Conservation (phyloP, 2,797 vertebrate genomes). For the Karalla daura region DNA sequence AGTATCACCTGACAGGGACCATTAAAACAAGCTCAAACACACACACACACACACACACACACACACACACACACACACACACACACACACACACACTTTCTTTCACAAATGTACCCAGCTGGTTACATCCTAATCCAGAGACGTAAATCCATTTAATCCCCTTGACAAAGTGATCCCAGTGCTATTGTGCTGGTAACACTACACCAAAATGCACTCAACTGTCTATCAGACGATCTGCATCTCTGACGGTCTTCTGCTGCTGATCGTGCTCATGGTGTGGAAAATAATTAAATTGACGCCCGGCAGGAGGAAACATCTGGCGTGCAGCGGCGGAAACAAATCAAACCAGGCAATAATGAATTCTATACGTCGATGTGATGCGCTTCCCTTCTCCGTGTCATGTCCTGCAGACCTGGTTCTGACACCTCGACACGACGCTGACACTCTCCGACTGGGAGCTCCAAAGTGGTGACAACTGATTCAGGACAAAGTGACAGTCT, state of each 20-base stretch:
- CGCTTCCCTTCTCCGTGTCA: conserved; percentile 5
- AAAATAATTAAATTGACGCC: conserved; percentile 53
- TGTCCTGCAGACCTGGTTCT: conserved; percentile 16
- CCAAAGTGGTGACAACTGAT: conserved; percentile 42
- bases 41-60: conserved; percentile 9
- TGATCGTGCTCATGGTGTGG: conserved; percentile 47
- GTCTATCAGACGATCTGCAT: conserved; percentile 68
- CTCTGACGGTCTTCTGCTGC: conserved; percentile 51
- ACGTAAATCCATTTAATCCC: conserved; percentile 82
- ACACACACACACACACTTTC: conserved; percentile 39
- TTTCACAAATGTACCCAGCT: conserved; percentile 80
- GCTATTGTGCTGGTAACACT: conserved; percentile 78
- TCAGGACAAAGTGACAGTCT: conserved; percentile 44
- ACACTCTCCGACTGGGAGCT: conserved; percentile 26
- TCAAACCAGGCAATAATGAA: conserved; percentile 20
- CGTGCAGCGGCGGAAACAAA: conserved; percentile 11
- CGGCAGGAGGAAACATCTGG: conserved; percentile 52
- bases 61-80: conserved; percentile 38
- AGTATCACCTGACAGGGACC: conserved; percentile 63
- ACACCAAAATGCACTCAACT: conserved; percentile 75
- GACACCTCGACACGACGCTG: conserved; percentile 30
- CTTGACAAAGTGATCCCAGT: conserved; percentile 78
- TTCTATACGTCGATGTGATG: conserved; percentile 23
- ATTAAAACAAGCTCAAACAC: conserved; percentile 62
- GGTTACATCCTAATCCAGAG: conserved; percentile 82